Conservation (phyloP, 1,140 invertebrate genomes). For the Nautilus pompilius region DNA sequence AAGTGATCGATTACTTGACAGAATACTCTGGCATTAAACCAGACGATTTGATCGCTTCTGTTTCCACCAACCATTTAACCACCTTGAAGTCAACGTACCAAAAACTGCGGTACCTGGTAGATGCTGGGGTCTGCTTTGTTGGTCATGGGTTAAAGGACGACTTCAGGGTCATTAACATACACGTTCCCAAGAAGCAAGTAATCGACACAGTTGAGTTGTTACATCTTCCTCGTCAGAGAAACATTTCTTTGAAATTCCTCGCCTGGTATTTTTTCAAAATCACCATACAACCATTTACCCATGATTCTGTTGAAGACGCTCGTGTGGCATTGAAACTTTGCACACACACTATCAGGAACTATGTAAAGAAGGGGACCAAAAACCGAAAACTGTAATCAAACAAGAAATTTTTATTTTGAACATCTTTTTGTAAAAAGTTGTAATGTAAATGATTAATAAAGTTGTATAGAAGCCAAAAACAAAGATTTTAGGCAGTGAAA, state of each 20-base stretch:
- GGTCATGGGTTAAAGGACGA: conserved; percentile 91
- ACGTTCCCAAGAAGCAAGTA: conserved; percentile 77
- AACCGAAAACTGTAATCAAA: no score
- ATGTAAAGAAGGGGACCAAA: no score
- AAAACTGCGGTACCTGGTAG: conserved; percentile 80
- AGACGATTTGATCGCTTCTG: conserved; percentile 81
- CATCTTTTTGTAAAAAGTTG: no score
- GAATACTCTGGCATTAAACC: conserved; percentile 91
- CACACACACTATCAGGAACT: no score
- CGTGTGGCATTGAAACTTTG: conserved; percentile 77
- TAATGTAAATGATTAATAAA: no score
- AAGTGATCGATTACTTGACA: conserved; percentile 83
- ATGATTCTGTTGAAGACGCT: conserved; percentile 89
- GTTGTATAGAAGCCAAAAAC: no score
- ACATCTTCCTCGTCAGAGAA: conserved; percentile 81
- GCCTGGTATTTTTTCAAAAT: conserved; percentile 86
- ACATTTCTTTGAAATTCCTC: conserved; percentile 84
- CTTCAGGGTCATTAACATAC: conserved; percentile 89
- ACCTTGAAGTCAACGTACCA: conserved; percentile 86
- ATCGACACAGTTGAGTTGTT: conserved; percentile 85
- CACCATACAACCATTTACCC: conserved; percentile 84
- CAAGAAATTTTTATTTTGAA: no score
- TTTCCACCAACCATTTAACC: conserved; percentile 85
- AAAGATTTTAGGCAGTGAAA: no score
- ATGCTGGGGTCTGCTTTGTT: conserved; percentile 83